A percentile compares a stretch with the other conserved stretches of the same genome.
Conservation (phyloP, 1,140 invertebrate species). For the Hyles euphorbiae region DNA sequence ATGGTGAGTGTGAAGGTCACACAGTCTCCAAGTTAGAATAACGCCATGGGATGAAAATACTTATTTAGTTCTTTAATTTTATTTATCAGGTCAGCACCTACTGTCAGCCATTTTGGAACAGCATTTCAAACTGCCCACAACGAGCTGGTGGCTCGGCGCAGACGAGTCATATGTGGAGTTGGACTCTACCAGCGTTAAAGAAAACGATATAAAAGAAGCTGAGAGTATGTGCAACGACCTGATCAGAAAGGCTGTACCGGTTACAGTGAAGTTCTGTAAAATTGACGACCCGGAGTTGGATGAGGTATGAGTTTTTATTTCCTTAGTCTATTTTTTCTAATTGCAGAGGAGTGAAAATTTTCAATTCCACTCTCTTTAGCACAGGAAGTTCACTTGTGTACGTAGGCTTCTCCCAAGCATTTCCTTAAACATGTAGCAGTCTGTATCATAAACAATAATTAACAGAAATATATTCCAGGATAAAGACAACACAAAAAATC, state of each 20-base stretch:
- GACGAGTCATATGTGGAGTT: conserved; percentile 81
- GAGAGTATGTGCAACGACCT: conserved; percentile 82
- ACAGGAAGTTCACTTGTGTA: no score
- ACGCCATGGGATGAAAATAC: no score
- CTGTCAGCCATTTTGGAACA: conserved; percentile 86
- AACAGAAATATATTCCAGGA: no score
- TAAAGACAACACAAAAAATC: no score
- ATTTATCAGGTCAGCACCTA: conserved; percentile 83
- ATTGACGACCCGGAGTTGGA: conserved; percentile 77
- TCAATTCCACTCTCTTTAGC: no score
- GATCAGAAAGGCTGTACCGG: conserved; percentile 78
- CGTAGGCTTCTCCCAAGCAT: no score
- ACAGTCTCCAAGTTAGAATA: no score
- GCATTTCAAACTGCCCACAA: conserved; percentile 81
- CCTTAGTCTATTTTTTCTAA: conserved; percentile 10
- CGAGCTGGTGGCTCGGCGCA: conserved; percentile 88
- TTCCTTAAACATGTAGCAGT: no score
- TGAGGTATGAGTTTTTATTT: conserved; percentile 57
- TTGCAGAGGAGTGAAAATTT: neutral
- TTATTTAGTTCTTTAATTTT: conserved; percentile 6
- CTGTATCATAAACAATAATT: no score
- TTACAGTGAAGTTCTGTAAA: conserved; percentile 79
- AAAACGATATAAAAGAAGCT: conserved; percentile 71
- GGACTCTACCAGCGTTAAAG: conserved; percentile 68
- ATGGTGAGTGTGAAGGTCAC: no score